phyloP scores from a whole-genome alignment of 2,797 vertebrate species.

The Eleutherodactylus coqui region DNA sequence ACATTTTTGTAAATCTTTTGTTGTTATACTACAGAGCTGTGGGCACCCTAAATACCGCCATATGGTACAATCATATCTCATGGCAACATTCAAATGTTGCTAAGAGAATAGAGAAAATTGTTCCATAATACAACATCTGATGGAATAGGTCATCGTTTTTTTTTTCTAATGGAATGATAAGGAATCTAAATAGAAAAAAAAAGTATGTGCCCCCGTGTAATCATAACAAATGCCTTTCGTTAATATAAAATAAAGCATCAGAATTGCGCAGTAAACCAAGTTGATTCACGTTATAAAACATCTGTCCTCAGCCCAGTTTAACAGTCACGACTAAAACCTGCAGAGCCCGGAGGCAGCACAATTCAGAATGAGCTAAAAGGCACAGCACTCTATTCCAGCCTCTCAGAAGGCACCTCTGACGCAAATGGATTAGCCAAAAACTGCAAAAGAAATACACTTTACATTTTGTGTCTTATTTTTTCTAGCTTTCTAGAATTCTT shows the following conservation, averaged over 20 bases:
- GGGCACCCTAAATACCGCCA: neutral
- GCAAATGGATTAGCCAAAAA: constrained; percentile 43
- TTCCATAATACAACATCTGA: neutral
- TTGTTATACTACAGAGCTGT: neutral
- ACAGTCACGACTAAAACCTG: neutral
- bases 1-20: no score
- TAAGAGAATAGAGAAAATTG: neutral
- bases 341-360: neutral
- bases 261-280: neutral
- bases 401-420: constrained; percentile 20
- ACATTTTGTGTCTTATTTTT: constrained; percentile 45
- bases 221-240: neutral
- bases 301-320: constrained; percentile 20
- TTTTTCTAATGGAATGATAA: neutral
- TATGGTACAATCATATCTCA: neutral
- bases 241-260: neutral
- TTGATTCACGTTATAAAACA: neutral
- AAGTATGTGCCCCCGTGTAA: neutral
- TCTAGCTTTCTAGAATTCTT: constrained; percentile 45
- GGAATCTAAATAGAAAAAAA: neutral
- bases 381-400: neutral
- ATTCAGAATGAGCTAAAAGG: constrained; percentile 19
- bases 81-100: neutral
- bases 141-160: neutral
- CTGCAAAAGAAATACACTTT: constrained; percentile 44